phyloP scores from a whole-genome alignment of 2,797 vertebrate genomes.

The Iguana delicatissima region DNA sequence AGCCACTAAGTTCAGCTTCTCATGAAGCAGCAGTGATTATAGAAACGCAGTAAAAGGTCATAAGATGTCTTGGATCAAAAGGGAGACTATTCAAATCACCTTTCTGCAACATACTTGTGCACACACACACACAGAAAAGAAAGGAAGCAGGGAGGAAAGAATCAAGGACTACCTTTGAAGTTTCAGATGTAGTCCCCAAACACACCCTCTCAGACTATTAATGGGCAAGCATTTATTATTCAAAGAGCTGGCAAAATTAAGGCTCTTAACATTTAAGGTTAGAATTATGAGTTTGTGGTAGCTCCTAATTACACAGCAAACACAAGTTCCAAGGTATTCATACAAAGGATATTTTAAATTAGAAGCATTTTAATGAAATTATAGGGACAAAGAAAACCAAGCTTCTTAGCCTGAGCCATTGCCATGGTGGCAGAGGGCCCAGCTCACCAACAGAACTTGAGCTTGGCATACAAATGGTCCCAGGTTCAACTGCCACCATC shows the following conservation, averaged over 20 bases:
- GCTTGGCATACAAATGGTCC: neutral
- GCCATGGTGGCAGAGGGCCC: neutral
- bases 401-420: conserved; percentile 41
- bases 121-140: conserved; percentile 15
- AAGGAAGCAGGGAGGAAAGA: neutral
- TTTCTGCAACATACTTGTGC: conserved; percentile 34
- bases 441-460: neutral
- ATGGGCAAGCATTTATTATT: conserved; percentile 16
- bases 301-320: neutral
- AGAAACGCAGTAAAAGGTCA: conserved; percentile 15
- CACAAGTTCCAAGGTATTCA: conserved; percentile 22
- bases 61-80: conserved; percentile 27
- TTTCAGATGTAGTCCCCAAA: conserved; percentile 28
- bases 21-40: conserved; percentile 7
- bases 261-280: conserved; percentile 12
- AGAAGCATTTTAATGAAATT: conserved; percentile 33
- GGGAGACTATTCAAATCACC: conserved; percentile 6
- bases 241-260: conserved; percentile 29
- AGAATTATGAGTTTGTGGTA: neutral
- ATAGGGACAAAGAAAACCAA: conserved; percentile 44
- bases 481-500: neutral
- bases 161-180: conserved; percentile 38
- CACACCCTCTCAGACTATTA: conserved; percentile 22
- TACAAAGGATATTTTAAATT: neutral
- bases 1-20: neutral